phyloP scores from a whole-genome alignment of 2,888 invertebrate species.

The Pseudococcus longispinus region DNA sequence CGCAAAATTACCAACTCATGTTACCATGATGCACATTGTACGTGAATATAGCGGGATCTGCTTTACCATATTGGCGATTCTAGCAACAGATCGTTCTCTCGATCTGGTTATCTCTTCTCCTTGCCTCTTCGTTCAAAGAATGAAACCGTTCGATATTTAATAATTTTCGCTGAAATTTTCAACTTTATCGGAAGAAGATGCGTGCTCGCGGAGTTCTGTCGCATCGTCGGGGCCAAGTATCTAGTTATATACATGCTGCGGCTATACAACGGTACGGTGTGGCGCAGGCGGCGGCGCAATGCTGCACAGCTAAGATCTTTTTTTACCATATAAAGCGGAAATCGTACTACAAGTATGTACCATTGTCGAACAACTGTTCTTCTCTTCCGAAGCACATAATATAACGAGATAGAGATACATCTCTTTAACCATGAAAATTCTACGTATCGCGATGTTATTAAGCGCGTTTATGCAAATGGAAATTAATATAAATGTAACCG shows the following conservation, averaged over 20 bases:
- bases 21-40: neutral
- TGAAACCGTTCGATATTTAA: neutral
- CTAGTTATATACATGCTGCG: neutral
- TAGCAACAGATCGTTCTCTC: neutral
- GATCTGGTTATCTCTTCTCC: neutral
- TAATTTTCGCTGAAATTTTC: conserved; percentile 5
- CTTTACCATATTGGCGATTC: neutral
- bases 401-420: conserved; percentile 52
- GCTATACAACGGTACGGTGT: conserved; percentile 21
- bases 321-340: conserved; percentile 53
- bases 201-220: neutral
- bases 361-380: conserved; percentile 55
- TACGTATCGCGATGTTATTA: conserved; percentile 55
- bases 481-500: conserved; percentile 57
- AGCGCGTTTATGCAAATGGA: conserved; percentile 56
- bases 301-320: conserved; percentile 22
- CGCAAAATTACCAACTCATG: neutral
- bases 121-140: neutral
- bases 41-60: neutral
- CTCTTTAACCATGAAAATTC: conserved; percentile 53
- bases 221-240: neutral
- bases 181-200: neutral
- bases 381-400: conserved; percentile 38
- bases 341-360: conserved; percentile 52
- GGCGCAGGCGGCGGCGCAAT: conserved; percentile 13